These are phyloP conservation scores for Pseudomugil tenellus DNA, from an alignment of 2,797 vertebrate genomes.

Conservation along the genomic window DNA sequence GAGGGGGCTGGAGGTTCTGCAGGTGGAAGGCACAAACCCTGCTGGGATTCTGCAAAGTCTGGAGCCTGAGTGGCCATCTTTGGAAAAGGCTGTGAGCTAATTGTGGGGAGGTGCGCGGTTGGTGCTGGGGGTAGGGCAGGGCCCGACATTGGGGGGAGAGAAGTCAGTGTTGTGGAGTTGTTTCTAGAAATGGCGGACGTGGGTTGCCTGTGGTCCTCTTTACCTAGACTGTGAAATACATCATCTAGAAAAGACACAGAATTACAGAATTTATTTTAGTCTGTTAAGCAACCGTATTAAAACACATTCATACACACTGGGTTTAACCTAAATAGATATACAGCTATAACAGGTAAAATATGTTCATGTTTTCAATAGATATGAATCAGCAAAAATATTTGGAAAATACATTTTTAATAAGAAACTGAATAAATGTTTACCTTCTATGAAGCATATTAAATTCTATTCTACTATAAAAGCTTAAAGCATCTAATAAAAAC, in stretches of 20 bases:
- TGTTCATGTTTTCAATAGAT: neutral
- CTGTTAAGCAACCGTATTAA: neutral
- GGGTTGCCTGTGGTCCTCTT: constrained; percentile 92
- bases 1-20: constrained; percentile 84
- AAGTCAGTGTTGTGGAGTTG: constrained; percentile 87
- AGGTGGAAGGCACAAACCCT: constrained; percentile 87
- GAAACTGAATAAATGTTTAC: neutral
- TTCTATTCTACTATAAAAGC: neutral
- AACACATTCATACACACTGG: neutral
- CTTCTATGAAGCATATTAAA: neutral
- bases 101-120: constrained; percentile 86
- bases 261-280: constrained; percentile 16
- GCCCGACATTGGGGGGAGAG: constrained; percentile 87
- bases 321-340: no score
- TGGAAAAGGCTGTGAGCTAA: constrained; percentile 89
- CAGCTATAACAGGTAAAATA: neutral
- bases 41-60: constrained; percentile 89
- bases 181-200: constrained; percentile 86
- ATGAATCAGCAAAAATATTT: neutral
- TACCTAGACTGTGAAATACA: constrained; percentile 93
- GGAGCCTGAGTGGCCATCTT: constrained; percentile 88
- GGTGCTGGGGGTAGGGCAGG: constrained; percentile 85
- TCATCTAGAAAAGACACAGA: constrained; percentile 82
- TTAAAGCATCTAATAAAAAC: neutral
- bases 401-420: neutral